Evolutionary conservation across 2,113 vertebrate genomes (phyloP).

Genomic region (Callionymus lyra): DNA sequence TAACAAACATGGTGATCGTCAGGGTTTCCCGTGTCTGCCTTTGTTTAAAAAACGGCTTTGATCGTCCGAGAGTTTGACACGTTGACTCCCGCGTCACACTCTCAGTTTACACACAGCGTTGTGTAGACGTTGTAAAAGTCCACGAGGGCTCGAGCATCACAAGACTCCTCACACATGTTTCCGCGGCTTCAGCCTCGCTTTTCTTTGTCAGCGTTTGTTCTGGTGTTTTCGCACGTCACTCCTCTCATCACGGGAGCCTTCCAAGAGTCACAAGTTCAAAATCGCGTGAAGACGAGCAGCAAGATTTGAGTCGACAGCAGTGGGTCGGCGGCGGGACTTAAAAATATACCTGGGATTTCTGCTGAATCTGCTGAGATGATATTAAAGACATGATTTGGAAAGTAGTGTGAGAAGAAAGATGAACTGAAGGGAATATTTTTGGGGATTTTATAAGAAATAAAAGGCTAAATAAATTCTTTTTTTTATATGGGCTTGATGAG

Average conservation of each 20-base stretch:
- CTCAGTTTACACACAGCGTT: too few species aligned
- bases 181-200: too few species aligned
- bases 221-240: constrained; percentile 20
- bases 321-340: too few species aligned
- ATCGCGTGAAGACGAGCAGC: too few species aligned
- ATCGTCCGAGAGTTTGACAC: too few species aligned
- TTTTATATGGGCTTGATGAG: constrained; percentile 54
- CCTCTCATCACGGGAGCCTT: constrained; percentile 15
- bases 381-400: constrained; percentile 33
- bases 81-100: too few species aligned
- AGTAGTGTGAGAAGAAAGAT: constrained; percentile 42
- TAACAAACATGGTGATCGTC: too few species aligned
- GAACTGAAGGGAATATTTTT: constrained; percentile 29
- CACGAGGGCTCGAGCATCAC: too few species aligned
- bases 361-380: constrained; percentile 18
- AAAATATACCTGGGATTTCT: constrained; percentile 14
- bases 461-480: constrained; percentile 53
- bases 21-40: too few species aligned
- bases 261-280: constrained; percentile 19
- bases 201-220: constrained; percentile 19
- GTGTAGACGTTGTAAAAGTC: too few species aligned
- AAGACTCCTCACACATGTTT: not conserved
- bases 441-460: constrained; percentile 50
- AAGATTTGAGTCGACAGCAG: too few species aligned
- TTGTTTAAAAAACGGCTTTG: too few species aligned